Evolutionary conservation across 2,797 vertebrate genomes (phyloP), one percentile per base, ranked within the genome.

Genomic region (Acipenser oxyrinchus): DNA sequence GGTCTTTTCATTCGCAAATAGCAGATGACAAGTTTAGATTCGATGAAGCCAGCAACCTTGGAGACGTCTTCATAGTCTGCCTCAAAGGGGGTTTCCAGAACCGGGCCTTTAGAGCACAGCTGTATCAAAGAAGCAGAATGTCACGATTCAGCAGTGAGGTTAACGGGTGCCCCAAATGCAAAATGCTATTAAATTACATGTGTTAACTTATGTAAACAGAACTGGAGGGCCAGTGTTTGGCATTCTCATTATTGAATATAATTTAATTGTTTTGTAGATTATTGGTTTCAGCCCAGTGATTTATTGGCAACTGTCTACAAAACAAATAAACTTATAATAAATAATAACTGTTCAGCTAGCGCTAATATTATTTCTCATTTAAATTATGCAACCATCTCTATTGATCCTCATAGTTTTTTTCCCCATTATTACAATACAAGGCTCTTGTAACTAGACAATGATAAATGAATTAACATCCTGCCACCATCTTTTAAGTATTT

Each of bases 21-120:
- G 77, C 85, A 89, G 49, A 58, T 81, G 71, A 79, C 85, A 63
- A 89, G 80, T 66, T 87, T 87, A 67, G 80, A 80, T 78, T 91
- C 83, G 68, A 82, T 86, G 72, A 86, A 87, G 79, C 84, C 83
- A 67, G 72, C 73, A 13, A 84, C 70, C 2, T 82, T 83, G 66
- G 79, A 80, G 73, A 89, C 80, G 13, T 87, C 83, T 72, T 86
- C 77, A 62, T 79, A 74, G 74, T 76, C 74, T 63, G 76, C 68
- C 71, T 84, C 75, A 58, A 75, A 81, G 48, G 72, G 72, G 50
- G 83, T 75, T 37, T 74, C 80, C 68, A 82, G 48, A 76, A 77
- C 80, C 18, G 68, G 67, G 48, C 80, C 86, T 77, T 86, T 81
- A 76, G 81, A 84, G 72, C 85, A 89, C 69, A 90, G 76, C 82